Conservation (phyloP, 2,113 vertebrate genomes). For the Nanger granti region DNA sequence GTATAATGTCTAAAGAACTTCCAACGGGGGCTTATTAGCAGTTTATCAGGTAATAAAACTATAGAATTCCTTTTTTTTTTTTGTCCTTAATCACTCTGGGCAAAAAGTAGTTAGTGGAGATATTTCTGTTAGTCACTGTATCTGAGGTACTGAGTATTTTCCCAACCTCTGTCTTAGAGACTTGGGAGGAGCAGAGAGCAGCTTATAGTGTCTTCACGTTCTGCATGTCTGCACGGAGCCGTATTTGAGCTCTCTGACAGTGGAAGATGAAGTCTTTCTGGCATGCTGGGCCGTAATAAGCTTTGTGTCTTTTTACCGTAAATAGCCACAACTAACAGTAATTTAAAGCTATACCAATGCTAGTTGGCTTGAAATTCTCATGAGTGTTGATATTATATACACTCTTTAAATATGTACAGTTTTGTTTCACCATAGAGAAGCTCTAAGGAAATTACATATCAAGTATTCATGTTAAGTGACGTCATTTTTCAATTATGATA, state of each 20-base stretch:
- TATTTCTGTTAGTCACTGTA: slow-evolving; percentile 36
- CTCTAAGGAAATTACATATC: slow-evolving; percentile 50
- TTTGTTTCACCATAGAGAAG: slow-evolving; percentile 40
- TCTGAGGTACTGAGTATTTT: slow-evolving; percentile 48
- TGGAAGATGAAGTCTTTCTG: slow-evolving; percentile 19
- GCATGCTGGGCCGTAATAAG: background rate
- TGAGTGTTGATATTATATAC: slow-evolving; percentile 27
- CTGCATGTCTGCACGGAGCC: background rate
- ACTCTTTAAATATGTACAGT: slow-evolving; percentile 40
- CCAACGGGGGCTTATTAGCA: slow-evolving; percentile 16
- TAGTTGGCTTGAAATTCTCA: slow-evolving; percentile 45
- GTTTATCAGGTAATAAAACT: slow-evolving; percentile 54
- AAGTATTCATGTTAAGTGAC: slow-evolving; percentile 48
- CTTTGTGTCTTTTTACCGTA: background rate
- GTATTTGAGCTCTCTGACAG: background rate
- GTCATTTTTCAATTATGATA: slow-evolving; percentile 42
- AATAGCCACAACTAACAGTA: slow-evolving; percentile 29
- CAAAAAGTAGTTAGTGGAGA: background rate
- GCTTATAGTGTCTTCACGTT: slow-evolving; percentile 17
- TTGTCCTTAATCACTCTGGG: slow-evolving; percentile 56
- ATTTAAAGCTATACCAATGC: slow-evolving; percentile 15
- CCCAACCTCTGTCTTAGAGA: slow-evolving; percentile 27
- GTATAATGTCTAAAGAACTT: slow-evolving; percentile 51
- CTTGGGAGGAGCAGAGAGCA: background rate
- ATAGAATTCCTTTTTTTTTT: slow-evolving; percentile 45